Conservation (phyloP, 2,888 invertebrate genomes). For the Eupeodes luniger region DNA sequence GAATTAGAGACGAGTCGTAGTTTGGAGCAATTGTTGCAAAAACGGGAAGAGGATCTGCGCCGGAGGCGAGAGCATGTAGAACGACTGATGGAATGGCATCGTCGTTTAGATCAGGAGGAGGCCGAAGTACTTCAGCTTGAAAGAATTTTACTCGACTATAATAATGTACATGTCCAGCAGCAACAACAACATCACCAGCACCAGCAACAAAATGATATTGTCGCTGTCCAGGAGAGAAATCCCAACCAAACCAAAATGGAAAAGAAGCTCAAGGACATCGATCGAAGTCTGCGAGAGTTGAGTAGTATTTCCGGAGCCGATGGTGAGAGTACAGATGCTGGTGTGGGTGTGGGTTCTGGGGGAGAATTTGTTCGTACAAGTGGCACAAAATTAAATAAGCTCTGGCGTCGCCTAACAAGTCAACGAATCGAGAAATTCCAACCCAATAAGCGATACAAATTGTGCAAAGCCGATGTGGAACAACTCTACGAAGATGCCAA, state of each 20-base stretch:
- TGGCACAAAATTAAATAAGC: conserved; percentile 84
- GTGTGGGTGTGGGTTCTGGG: conserved; percentile 34
- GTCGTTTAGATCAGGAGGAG: conserved; percentile 85
- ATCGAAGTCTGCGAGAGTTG: conserved; percentile 80
- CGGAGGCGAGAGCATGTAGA: conserved; percentile 85
- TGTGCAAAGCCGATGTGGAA: conserved; percentile 84
- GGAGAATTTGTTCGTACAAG: conserved; percentile 79
- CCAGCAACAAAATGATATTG: conserved; percentile 3
- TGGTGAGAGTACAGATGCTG: conserved; percentile 51
- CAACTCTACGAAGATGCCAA: conserved; percentile 84
- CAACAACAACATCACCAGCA: conserved; percentile 20
- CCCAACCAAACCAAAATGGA: conserved; percentile 77
- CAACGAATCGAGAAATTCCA: conserved; percentile 82
- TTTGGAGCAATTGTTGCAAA: conserved; percentile 81
- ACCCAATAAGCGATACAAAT: conserved; percentile 81
- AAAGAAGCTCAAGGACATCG: conserved; percentile 80
- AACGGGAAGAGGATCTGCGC: conserved; percentile 85
- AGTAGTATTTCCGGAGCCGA: conserved; percentile 78
- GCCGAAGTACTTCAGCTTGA: conserved; percentile 85
- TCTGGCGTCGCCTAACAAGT: conserved; percentile 84
- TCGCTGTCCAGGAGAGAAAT: conserved; percentile 13
- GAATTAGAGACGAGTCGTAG: conserved; percentile 78
- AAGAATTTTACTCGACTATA: conserved; percentile 79
- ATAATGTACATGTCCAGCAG: conserved; percentile 77
- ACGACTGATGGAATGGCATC: conserved; percentile 85